These are phyloP conservation scores for Drosophila bipectinata DNA, from an alignment of 1,140 invertebrate genomes.

Conservation along the genomic window DNA sequence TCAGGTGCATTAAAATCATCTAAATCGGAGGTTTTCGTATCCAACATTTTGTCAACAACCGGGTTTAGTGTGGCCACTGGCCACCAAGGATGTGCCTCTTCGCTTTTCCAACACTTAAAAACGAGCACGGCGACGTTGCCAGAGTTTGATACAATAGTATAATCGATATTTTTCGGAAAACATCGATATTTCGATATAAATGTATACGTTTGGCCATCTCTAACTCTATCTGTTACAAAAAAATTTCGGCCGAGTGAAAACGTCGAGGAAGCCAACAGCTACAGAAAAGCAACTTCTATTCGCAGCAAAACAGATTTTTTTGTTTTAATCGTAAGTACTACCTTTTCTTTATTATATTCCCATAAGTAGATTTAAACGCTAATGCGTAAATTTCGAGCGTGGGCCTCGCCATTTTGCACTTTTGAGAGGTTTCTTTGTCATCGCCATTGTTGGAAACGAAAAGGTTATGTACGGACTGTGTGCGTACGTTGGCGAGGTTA, in stretches of 20 bases:
- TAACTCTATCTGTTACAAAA: constrained; percentile 6
- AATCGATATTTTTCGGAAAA: no score
- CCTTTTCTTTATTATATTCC: background rate
- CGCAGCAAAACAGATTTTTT: constrained; percentile 80
- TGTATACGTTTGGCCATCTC: background rate
- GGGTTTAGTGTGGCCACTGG: constrained; percentile 9
- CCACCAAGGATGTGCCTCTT: background rate
- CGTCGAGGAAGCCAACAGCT: constrained; percentile 29
- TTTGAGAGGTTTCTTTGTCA: constrained; percentile 9
- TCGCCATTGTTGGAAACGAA: constrained; percentile 6
- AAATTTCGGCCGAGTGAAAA: background rate
- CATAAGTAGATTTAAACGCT: background rate
- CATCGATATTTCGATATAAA: no score
- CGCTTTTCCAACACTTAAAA: no score
- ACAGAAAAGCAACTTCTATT: constrained; percentile 54
- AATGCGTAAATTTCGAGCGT: background rate
- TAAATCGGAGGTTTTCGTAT: constrained; percentile 4
- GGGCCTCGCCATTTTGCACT: background rate
- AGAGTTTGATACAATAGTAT: no score
- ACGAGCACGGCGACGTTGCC: no score
- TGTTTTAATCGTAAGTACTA: constrained; percentile 78
- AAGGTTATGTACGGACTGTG: constrained; percentile 41
- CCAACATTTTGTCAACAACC: constrained; percentile 27
- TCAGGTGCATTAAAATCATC: constrained; percentile 15
- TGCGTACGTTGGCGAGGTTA: constrained; percentile 25